Conservation (phyloP, 2,888 invertebrate species). For the Idaea aversata region DNA sequence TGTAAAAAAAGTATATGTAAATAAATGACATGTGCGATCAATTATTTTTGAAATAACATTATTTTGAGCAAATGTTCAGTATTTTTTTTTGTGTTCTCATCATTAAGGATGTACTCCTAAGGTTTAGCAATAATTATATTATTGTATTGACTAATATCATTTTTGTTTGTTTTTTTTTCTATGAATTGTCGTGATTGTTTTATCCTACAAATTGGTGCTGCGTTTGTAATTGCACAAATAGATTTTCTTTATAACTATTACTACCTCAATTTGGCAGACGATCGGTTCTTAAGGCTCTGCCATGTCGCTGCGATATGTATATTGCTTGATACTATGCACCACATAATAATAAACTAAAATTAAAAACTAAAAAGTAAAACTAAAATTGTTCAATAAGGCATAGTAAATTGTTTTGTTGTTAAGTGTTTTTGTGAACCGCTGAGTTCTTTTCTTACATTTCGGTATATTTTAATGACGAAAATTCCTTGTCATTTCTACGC, state of each 20-base stretch:
- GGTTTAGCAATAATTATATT: constrained; percentile 26
- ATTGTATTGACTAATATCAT: constrained; percentile 4
- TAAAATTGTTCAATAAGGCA: too few relatives aligned
- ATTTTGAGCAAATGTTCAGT: constrained; percentile 43
- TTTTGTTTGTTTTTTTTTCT: constrained; percentile 3
- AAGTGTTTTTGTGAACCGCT: too few relatives aligned
- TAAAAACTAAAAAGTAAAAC: too few relatives aligned
- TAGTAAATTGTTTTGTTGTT: too few relatives aligned
- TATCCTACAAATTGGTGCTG: constrained; percentile 47
- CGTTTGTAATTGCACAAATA: constrained; percentile 49
- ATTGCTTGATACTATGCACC: too few relatives aligned
- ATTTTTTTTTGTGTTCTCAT: constrained; percentile 35
- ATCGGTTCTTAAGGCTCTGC: constrained; percentile 33
- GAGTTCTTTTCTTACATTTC: too few relatives aligned
- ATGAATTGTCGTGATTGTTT: constrained; percentile 12
- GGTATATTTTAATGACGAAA: too few relatives aligned
- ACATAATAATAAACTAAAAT: too few relatives aligned
- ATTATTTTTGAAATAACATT: constrained; percentile 30
- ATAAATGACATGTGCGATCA: constrained; percentile 50
- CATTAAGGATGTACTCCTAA: constrained; percentile 30
- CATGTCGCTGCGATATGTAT: neutral
- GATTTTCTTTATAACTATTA: constrained; percentile 47
- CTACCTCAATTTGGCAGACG: constrained; percentile 76
- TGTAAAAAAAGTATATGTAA: constrained; percentile 54
- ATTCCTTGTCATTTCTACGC: too few relatives aligned